Conservation (phyloP, 2,888 invertebrate species). For the Ecliptopera silaceata region DNA sequence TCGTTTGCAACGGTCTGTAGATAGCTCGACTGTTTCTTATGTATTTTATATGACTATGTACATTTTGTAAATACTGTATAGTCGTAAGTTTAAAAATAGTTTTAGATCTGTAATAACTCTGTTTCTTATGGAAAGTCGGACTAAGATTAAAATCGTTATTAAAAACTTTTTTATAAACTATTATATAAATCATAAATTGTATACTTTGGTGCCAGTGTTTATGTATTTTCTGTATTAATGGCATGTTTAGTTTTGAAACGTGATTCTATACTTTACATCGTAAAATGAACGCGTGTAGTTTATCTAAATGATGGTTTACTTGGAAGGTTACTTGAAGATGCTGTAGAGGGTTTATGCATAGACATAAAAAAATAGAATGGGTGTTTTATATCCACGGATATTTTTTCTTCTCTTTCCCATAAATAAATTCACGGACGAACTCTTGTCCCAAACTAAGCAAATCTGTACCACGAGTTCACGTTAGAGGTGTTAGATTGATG, state of each 20-base stretch:
- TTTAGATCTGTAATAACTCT: constrained; percentile 34
- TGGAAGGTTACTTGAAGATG: constrained; percentile 13
- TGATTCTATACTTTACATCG: background rate
- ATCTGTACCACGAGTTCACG: too few species aligned
- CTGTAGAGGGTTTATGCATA: constrained; percentile 3
- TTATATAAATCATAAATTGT: constrained; percentile 36
- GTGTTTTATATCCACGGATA: too few species aligned
- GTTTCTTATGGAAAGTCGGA: constrained; percentile 37
- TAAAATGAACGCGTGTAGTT: background rate
- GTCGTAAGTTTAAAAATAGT: constrained; percentile 58
- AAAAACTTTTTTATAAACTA: constrained; percentile 47
- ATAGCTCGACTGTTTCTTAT: too few species aligned
- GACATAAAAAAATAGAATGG: too few species aligned
- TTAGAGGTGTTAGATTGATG: too few species aligned
- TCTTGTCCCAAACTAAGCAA: too few species aligned
- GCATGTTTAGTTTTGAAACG: constrained; percentile 12
- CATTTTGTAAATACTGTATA: too few species aligned
- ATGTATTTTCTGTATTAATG: constrained; percentile 7
- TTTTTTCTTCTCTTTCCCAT: too few species aligned
- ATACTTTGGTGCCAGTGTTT: constrained; percentile 1
- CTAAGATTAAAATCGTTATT: constrained; percentile 48
- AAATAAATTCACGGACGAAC: too few species aligned
- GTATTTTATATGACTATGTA: too few species aligned
- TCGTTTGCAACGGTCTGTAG: too few species aligned
- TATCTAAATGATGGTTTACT: constrained; percentile 17